Base-by-base conservation (phyloP, 2,113 vertebrate genomes). In the Tupaia chinensis region DNA sequence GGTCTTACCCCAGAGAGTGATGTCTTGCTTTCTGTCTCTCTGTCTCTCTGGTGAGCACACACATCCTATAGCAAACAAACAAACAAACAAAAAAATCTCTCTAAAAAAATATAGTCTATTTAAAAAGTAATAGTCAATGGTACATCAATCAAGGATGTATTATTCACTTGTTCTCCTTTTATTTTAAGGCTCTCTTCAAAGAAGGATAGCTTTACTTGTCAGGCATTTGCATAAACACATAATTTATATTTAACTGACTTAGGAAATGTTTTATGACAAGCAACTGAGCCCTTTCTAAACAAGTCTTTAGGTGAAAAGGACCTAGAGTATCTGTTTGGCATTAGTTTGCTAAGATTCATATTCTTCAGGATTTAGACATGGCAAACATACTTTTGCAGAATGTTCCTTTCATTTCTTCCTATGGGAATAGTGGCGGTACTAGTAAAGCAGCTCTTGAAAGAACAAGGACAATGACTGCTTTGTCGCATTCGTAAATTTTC, bases 231-330 rank as follows among this genome's bases (percentile, higher is more conserved):
- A 68, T 66, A 61, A 66, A 78, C 77, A 9, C 58, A 78, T 56
- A 66, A 93, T 83, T 87, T 87, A 72, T 3, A 72, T 76, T 74
- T 69, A 88, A 78, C 27, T 93, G 34, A 93, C 23, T 89, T 92
- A 78, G 58, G 10, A 16, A 34, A 44, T n/a, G 12, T 23, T 87
- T 82, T n/a, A 19, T 61, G 23, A 17, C 7, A 91, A 89, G 65
- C 11, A 87, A 3, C 76, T 73, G 29, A 29, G 8, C 5, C 19
- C 63, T 91, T 25, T 60, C 66, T 34, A 80, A 95, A 77, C 10
- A 89, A 76, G 54, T 66, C 13, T 32, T 2, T 54, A 56, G 56
- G 29, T 68, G 11, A 78, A 3, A 53, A 74, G 17, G 81, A 7
- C 3, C 10, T 73, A 82, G 32, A 78, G 2, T 32, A 61, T 68